A percentile compares a stretch with the other conserved stretches of the same genome.
phyloP scores from a whole-genome alignment of 2,888 invertebrate genomes.

The Eubasilissa splendida region DNA sequence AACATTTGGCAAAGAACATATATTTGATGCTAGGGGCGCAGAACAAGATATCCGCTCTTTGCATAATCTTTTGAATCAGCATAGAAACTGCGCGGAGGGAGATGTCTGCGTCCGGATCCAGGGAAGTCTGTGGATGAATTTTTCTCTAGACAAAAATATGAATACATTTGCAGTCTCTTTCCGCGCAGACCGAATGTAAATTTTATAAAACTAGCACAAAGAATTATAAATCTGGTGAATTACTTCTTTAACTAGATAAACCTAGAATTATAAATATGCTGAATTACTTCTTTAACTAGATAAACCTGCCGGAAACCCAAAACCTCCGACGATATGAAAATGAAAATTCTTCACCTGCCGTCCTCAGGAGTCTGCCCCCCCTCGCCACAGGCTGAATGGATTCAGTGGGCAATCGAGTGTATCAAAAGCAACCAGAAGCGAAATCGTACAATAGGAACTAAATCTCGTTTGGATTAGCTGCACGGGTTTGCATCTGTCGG shows the following conservation, averaged over 20 bases:
- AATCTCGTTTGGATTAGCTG: conserved; percentile 36
- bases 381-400: conserved; percentile 13
- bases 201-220: no score
- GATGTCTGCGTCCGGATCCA: not conserved
- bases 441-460: conserved; percentile 30
- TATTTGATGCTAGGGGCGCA: not conserved
- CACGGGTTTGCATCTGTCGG: conserved; percentile 19
- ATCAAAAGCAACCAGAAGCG: conserved; percentile 27
- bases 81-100: conserved; percentile 28
- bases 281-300: no score
- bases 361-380: no score
- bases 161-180: no score
- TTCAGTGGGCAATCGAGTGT: conserved; percentile 38
- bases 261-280: no score
- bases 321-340: no score
- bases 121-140: not conserved
- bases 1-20: conserved; percentile 35
- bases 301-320: no score
- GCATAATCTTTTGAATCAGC: conserved; percentile 44
- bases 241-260: no score
- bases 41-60: conserved; percentile 36
- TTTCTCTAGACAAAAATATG: no score
- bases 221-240: no score
- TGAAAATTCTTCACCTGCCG: no score
- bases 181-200: no score